Conservation (phyloP, 2,113 vertebrate species). For the Chaetorhynchus papuensis region DNA sequence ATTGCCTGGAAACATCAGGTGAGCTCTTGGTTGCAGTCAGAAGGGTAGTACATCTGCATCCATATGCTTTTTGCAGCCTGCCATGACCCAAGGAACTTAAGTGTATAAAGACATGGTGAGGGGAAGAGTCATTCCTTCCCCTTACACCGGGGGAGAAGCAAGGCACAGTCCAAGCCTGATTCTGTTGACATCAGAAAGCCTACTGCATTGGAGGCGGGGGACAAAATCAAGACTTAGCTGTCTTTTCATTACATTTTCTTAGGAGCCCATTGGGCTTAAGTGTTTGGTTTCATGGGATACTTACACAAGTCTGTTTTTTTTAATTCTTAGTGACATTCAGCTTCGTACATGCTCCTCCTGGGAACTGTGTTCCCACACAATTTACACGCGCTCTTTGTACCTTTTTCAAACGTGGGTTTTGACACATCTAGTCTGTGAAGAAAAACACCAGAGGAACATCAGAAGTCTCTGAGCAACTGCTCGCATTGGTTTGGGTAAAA, state of each 20-base stretch:
- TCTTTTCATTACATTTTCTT: background rate
- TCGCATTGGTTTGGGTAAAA: background rate
- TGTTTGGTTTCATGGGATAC: background rate
- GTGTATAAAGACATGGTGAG: background rate
- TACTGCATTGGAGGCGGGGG: accelerated
- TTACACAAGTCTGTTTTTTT: background rate
- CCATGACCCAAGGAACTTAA: background rate
- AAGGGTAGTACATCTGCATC: background rate
- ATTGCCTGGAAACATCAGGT: background rate
- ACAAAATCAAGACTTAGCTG: background rate
- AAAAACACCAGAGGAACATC: background rate
- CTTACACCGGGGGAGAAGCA: background rate
- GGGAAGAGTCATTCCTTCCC: background rate
- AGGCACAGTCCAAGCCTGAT: background rate
- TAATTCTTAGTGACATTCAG: background rate
- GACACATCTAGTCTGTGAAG: background rate
- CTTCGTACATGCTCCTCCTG: background rate
- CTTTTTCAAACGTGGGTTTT: background rate
- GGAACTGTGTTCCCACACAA: background rate
- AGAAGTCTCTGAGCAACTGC: background rate
- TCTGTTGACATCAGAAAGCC: background rate
- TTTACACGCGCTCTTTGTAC: background rate
- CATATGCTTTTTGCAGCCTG: background rate
- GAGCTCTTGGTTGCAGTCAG: background rate
- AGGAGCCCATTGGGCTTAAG: background rate